A percentile compares a stretch with the other conserved stretches of the same genome.
Evolutionary conservation across 2,888 invertebrate genomes (phyloP).

Genomic region (Trachelus troglodyta): DNA sequence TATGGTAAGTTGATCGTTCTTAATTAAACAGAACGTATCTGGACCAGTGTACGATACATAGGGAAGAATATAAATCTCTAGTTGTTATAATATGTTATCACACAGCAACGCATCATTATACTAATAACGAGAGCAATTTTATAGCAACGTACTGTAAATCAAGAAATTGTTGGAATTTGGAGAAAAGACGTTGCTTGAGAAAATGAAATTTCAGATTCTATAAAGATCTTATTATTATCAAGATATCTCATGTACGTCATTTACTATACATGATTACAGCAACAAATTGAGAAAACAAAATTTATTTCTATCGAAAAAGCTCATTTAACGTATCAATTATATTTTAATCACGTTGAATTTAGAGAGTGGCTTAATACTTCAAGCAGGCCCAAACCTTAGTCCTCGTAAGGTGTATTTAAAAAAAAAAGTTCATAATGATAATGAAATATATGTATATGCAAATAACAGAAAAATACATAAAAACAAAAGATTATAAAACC

Average conservation of each 20-base stretch:
- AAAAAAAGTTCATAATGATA: constrained; percentile 2
- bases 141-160: not conserved
- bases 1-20: not conserved
- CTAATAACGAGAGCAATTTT: not conserved
- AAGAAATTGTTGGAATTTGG: not conserved
- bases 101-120: not conserved
- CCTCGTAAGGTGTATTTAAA: not conserved
- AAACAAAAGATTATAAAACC: constrained; percentile 29
- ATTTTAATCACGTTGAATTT: constrained; percentile 6
- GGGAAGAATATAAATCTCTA: not conserved
- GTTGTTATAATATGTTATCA: not conserved
- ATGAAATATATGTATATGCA: not conserved
- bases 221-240: not conserved
- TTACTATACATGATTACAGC: not conserved
- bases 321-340: too few relatives aligned
- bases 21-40: not conserved
- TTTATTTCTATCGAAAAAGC: not conserved
- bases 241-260: not conserved
- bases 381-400: constrained; percentile 12
- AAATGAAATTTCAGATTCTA: not conserved
- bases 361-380: constrained; percentile 7
- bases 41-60: not conserved
- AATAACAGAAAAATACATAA: not conserved
- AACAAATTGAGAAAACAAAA: constrained; percentile 5
- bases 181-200: not conserved